Percentiles rank a stretch among this genome's conserved stretches.
Evolutionary conservation across 2,888 invertebrate species (phyloP).

Genomic region (Cryptocheilus praepositus): DNA sequence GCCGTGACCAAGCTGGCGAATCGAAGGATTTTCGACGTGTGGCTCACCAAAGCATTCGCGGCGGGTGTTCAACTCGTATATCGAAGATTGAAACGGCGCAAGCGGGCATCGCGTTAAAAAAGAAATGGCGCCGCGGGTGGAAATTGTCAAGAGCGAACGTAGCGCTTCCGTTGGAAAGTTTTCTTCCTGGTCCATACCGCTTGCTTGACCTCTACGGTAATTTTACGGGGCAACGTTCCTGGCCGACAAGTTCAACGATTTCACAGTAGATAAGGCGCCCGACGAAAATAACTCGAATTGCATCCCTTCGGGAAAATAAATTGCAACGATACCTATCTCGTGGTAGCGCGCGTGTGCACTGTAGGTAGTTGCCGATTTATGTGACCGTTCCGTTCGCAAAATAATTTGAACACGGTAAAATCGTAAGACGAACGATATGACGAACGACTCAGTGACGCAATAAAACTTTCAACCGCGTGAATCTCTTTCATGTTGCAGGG

Average conservation of each 20-base stretch:
- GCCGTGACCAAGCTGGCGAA: slow-evolving; percentile 3
- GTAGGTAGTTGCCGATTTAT: too few relatives aligned
- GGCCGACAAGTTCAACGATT: too few relatives aligned
- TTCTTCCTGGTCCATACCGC: neutral
- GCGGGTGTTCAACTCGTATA: slow-evolving; percentile 21
- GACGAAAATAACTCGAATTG: too few relatives aligned
- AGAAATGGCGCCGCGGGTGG: too few relatives aligned
- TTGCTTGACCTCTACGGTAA: neutral
- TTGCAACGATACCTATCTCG: too few relatives aligned
- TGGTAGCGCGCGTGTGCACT: neutral
- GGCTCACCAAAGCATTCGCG: slow-evolving; percentile 10
- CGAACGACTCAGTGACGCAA: too few relatives aligned
- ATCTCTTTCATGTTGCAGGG: slow-evolving; percentile 33
- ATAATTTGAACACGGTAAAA: neutral
- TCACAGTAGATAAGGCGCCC: too few relatives aligned
- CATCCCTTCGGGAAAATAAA: too few relatives aligned
- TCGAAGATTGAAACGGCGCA: neutral
- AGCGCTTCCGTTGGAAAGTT: neutral
- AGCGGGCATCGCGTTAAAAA: slow-evolving; percentile 14
- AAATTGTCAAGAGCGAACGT: neutral
- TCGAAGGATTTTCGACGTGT: neutral
- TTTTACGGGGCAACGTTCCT: too few relatives aligned
- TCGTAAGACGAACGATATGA: neutral
- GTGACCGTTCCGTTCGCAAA: too few relatives aligned
- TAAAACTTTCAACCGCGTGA: slow-evolving; percentile 1